A percentile compares a stretch with the other conserved stretches of the same genome.
phyloP scores from a whole-genome alignment of 2,888 invertebrate genomes.

The Nephrotoma guestfalica region DNA sequence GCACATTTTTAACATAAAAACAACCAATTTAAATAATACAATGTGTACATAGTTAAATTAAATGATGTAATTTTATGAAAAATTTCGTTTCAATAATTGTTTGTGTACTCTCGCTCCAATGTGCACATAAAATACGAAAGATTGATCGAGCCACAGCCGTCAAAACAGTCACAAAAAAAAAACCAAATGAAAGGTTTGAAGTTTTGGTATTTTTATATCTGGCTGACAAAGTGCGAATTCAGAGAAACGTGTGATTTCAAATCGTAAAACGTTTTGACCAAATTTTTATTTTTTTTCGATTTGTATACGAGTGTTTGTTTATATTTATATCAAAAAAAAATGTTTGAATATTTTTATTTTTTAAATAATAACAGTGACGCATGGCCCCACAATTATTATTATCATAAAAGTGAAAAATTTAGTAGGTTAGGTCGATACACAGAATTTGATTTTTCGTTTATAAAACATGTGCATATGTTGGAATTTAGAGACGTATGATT shows the following conservation, averaged over 20 bases:
- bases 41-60: not conserved
- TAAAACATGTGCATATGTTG: not conserved
- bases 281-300: not conserved
- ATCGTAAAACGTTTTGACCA: not conserved
- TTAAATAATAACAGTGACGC: too few relatives aligned
- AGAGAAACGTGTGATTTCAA: not conserved
- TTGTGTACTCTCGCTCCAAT: not conserved
- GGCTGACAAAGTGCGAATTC: not conserved
- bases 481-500: not conserved
- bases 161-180: not conserved
- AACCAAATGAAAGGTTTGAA: not conserved
- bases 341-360: too few relatives aligned
- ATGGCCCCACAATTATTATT: not conserved
- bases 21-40: not conserved
- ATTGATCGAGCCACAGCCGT: not conserved
- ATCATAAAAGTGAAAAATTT: not conserved
- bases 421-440: not conserved
- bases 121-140: not conserved
- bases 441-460: not conserved
- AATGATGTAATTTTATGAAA: not conserved
- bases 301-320: too few relatives aligned
- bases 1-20: not conserved
- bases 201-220: not conserved
- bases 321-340: too few relatives aligned
- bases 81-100: not conserved